Evolutionary conservation across 2,888 invertebrate genomes (phyloP).

Genomic region (Laspeyria flexula): DNA sequence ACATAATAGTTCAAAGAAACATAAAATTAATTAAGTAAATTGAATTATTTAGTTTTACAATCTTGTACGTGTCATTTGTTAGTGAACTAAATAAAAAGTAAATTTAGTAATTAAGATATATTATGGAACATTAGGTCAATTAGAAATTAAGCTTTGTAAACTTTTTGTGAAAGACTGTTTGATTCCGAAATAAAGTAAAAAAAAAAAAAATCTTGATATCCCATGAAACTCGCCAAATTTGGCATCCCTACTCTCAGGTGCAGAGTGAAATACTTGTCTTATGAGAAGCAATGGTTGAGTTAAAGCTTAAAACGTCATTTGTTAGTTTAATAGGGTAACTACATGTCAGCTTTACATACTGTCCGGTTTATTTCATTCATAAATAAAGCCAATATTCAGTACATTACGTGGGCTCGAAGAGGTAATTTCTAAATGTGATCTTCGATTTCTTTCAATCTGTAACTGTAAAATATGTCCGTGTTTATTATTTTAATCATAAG

Average conservation of each 20-base stretch:
- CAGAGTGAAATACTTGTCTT: conserved; percentile 3
- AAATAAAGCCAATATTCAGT: background rate
- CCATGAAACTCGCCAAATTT: background rate
- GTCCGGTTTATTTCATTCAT: background rate
- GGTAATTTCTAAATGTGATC: background rate
- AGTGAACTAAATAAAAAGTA: too few relatives aligned
- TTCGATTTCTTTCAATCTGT: background rate
- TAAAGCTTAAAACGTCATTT: background rate
- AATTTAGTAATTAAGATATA: too few relatives aligned
- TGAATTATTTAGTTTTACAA: too few relatives aligned
- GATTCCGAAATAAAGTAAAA: background rate
- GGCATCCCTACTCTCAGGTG: background rate
- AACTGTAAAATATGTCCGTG: background rate
- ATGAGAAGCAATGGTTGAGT: background rate
- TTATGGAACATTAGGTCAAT: too few relatives aligned
- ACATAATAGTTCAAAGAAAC: too few relatives aligned
- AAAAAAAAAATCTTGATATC: background rate
- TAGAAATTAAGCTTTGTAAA: too few relatives aligned
- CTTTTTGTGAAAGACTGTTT: too few relatives aligned
- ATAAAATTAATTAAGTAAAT: too few relatives aligned
- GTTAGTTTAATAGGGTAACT: conserved; percentile 8
- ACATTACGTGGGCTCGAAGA: background rate
- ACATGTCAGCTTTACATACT: conserved; percentile 1
- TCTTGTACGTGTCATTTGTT: too few relatives aligned
- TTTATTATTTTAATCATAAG: background rate